phyloP scores from a whole-genome alignment of 2,113 vertebrate species.

The Platysteira castanea region DNA sequence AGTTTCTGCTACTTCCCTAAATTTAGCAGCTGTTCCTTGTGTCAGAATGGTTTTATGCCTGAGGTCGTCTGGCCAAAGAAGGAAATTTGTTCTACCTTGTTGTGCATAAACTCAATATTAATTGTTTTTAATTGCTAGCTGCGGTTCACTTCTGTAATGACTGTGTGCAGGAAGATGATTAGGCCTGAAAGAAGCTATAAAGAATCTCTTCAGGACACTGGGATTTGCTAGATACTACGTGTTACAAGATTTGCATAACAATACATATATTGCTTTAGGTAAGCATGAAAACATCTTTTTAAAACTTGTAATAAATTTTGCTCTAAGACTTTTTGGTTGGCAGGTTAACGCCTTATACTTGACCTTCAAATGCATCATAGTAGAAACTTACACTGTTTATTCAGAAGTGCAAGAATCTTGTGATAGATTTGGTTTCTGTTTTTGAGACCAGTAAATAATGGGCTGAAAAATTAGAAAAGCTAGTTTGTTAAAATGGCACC shows the following conservation, averaged over 20 bases:
- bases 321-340: neutral
- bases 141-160: neutral
- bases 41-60: neutral
- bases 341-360: neutral
- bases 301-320: neutral
- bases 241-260: neutral
- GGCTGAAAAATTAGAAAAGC: neutral
- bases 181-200: neutral
- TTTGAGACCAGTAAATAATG: neutral
- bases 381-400: neutral
- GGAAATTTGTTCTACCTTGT: neutral
- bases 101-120: neutral
- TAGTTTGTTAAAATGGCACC: neutral
- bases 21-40: neutral
- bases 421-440: neutral
- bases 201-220: neutral
- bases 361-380: neutral
- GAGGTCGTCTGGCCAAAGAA: neutral
- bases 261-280: neutral
- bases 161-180: neutral
- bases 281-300: neutral
- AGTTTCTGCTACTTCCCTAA: neutral
- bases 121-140: conserved; percentile 1
- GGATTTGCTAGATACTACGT: neutral
- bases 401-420: neutral